Percentiles rank a stretch among this genome's conserved stretches.
Evolutionary conservation across 2,888 invertebrate species (phyloP).

Genomic region (Dynastes hyllus): DNA sequence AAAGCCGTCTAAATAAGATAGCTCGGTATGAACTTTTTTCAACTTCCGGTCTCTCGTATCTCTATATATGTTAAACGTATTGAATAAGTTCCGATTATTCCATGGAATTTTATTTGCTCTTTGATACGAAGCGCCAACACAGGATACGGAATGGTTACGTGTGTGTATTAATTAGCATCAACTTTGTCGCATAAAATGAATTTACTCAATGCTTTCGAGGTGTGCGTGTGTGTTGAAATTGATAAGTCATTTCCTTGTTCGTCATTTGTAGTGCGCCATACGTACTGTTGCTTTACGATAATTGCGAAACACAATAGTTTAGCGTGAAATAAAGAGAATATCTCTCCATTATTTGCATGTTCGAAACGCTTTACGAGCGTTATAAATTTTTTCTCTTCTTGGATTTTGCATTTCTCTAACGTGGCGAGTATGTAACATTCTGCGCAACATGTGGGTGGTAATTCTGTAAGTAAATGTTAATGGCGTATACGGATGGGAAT

Average conservation of each 20-base stretch:
- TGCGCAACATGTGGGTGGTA: neutral
- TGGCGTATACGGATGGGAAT: too few relatives aligned
- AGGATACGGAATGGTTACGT: conserved; percentile 1
- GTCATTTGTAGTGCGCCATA: conserved; percentile 11
- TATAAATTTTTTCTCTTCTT: conserved; percentile 21
- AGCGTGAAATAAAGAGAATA: conserved; percentile 3
- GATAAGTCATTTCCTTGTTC: conserved; percentile 41
- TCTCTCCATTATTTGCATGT: conserved; percentile 32
- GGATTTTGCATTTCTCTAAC: neutral
- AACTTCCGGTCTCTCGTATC: too few relatives aligned
- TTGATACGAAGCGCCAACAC: neutral
- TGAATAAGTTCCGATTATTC: too few relatives aligned
- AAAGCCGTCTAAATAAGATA: too few relatives aligned
- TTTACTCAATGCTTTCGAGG: conserved; percentile 24
- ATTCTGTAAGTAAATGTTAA: neutral
- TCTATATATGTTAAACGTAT: too few relatives aligned
- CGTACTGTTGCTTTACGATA: conserved; percentile 35
- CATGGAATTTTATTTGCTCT: conserved; percentile 7
- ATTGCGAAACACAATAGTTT: conserved; percentile 43
- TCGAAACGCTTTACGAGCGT: conserved; percentile 8
- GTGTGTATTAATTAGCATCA: conserved; percentile 13
- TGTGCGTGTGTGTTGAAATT: conserved; percentile 25
- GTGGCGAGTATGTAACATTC: neutral
- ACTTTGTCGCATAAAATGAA: conserved; percentile 18
- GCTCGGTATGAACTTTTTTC: too few relatives aligned